Percentiles rank a stretch among this genome's conserved stretches.
phyloP scores from a whole-genome alignment of 2,797 vertebrate species.

The Pseudochirops corinnae region DNA sequence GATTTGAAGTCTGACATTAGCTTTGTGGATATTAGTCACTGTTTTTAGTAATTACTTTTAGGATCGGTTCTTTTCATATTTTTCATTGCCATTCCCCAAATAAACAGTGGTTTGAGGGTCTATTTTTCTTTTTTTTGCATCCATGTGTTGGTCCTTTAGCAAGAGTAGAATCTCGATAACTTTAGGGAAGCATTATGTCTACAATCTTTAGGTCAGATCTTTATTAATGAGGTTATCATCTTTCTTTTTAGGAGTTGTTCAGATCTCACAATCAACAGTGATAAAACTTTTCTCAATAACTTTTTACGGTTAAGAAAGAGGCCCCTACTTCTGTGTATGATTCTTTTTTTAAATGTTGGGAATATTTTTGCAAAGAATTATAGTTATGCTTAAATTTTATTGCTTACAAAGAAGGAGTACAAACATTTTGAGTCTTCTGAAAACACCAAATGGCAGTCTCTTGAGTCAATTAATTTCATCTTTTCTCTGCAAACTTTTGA shows the following conservation, averaged over 20 bases:
- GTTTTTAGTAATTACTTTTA: constrained; percentile 41
- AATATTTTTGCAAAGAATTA: constrained; percentile 17
- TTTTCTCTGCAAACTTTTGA: constrained; percentile 10
- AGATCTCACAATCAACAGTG: constrained; percentile 9
- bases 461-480: constrained; percentile 21
- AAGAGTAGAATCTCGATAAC: constrained; percentile 66
- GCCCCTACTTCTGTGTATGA: not conserved
- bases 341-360: not conserved
- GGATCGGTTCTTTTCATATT: constrained; percentile 63
- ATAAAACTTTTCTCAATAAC: constrained; percentile 24
- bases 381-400: not conserved
- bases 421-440: constrained; percentile 42
- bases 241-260: constrained; percentile 55
- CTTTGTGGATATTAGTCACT: constrained; percentile 32
- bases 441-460: constrained; percentile 28
- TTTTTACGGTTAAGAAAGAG: not conserved
- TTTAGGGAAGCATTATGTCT: constrained; percentile 49
- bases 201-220: constrained; percentile 28
- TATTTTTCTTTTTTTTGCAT: constrained; percentile 4
- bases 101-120: constrained; percentile 67
- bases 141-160: constrained; percentile 60
- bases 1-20: constrained; percentile 51
- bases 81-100: constrained; percentile 48
- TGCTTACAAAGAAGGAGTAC: constrained; percentile 12
- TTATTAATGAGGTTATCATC: constrained; percentile 36